Evolutionary conservation across 2,888 invertebrate species (phyloP), one percentile per base, ranked within the genome.

Genomic region (Charanyca ferruginea): DNA sequence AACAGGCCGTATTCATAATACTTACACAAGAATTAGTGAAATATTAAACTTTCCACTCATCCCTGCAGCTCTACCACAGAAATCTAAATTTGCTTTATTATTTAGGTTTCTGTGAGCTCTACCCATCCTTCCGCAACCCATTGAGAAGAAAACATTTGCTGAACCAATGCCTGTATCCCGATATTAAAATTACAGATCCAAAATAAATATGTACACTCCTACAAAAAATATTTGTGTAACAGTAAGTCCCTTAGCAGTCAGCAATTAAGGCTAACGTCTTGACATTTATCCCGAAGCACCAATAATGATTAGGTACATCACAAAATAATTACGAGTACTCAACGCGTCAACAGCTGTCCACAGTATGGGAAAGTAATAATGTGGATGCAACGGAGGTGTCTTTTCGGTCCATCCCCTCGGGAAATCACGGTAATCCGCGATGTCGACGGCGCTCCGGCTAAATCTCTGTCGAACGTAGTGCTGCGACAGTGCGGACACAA

Each of bases 401-500:
- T 94, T 94, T 94, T 93, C 89, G 91, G 91, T 92, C 91, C 90
- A 90, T 86, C 90, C 95, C 94, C 94, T 82, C 91, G 95, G 95
- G 95, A 95, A 95, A 95, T 95, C 95, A 93, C 93, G 87, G 93
- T 95, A 94, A 95, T 93, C 95, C 95, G 89, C 88, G 88, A 79
- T 87, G 92, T 87, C 90, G 93, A 90, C 92, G 88, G 86, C 89
- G 89, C 89, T 86, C 81, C 89, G 87, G 80, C 89, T 92, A 93
- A 94, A 94, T 90, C 95, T 93, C 93, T 89, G 88, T 90, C 88
- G 87, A 89, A 86, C 83, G 80, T 88, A 91, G 92, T 80, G 92
- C 70, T 83, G 90, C 38, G 77, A 69, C 53, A 55, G 32, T 66
- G 41, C 42, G 20, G 25, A 28, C 25, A 45, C 41, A 55, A 59